phyloP scores from a whole-genome alignment of 2,888 invertebrate species.

The Coleophora flavipennella region DNA sequence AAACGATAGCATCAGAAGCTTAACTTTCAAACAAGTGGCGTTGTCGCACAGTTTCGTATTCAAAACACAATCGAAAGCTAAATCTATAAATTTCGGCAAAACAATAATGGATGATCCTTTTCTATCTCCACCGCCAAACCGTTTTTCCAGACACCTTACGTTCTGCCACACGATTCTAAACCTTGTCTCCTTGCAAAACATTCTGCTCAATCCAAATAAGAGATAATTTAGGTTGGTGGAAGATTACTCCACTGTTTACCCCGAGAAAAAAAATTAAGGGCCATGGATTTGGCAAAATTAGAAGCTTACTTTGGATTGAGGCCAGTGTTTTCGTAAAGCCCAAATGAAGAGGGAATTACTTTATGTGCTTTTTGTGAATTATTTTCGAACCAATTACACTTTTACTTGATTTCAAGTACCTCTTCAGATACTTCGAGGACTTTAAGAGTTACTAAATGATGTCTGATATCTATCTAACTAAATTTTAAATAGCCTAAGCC shows the following conservation, averaged over 20 bases:
- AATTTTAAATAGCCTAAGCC: no score
- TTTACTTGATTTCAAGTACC: no score
- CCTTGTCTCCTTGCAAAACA: slow-evolving; percentile 18
- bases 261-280: slow-evolving; percentile 27
- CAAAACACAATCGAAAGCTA: slow-evolving; percentile 31
- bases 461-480: no score
- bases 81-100: slow-evolving; percentile 42
- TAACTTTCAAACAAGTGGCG: slow-evolving; percentile 23
- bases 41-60: slow-evolving; percentile 43
- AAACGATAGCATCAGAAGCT: not conserved
- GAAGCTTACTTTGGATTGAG: slow-evolving; percentile 39
- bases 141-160: slow-evolving; percentile 20
- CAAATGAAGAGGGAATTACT: slow-evolving; percentile 39
- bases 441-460: no score
- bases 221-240: slow-evolving; percentile 15
- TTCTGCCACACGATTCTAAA: slow-evolving; percentile 19
- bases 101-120: slow-evolving; percentile 37
- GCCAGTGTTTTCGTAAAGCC: slow-evolving; percentile 32
- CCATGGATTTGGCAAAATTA: slow-evolving; percentile 31
- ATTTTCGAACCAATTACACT: no score
- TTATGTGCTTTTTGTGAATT: slow-evolving; percentile 27
- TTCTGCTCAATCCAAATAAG: no score
- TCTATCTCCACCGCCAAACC: slow-evolving; percentile 22
- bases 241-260: slow-evolving; percentile 24
- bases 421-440: no score